Conservation (phyloP, 1,140 invertebrate species). For the Lethocerus indicus region DNA sequence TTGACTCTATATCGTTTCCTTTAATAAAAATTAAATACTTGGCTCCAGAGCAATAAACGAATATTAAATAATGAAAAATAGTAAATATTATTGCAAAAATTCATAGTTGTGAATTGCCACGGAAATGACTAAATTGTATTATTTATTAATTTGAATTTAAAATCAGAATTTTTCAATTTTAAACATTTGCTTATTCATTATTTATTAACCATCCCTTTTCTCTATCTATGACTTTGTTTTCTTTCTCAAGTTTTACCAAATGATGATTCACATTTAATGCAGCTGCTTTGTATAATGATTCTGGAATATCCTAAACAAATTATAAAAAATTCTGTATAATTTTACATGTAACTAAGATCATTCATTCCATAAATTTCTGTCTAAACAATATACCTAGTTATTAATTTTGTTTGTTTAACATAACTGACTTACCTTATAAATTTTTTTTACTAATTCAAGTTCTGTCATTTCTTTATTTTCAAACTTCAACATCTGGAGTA, state of each 20-base stretch:
- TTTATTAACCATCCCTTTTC: constrained; percentile 29
- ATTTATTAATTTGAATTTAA: too few species aligned
- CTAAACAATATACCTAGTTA: background rate
- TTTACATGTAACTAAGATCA: too few species aligned
- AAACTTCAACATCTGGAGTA: constrained; percentile 45
- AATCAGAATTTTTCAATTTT: too few species aligned
- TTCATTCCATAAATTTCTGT: too few species aligned
- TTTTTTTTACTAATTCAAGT: constrained; percentile 61
- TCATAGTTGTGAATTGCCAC: too few species aligned
- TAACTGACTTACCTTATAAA: constrained; percentile 49
- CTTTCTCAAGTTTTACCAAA: constrained; percentile 66
- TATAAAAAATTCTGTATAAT: constrained; percentile 6
- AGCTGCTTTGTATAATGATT: constrained; percentile 55
- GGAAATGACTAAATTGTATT: too few species aligned
- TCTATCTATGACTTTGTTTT: constrained; percentile 39
- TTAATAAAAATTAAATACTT: too few species aligned
- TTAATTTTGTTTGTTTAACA: constrained; percentile 5
- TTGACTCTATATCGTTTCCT: too few species aligned
- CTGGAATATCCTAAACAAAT: constrained; percentile 43
- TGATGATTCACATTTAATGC: constrained; percentile 72
- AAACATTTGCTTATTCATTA: too few species aligned
- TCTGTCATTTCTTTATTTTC: constrained; percentile 32
- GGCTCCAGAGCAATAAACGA: too few species aligned
- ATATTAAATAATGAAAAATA: too few species aligned
- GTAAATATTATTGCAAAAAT: too few species aligned